Conservation (phyloP, 1,140 invertebrate species). For the Pseudomyrmex pallidus region DNA sequence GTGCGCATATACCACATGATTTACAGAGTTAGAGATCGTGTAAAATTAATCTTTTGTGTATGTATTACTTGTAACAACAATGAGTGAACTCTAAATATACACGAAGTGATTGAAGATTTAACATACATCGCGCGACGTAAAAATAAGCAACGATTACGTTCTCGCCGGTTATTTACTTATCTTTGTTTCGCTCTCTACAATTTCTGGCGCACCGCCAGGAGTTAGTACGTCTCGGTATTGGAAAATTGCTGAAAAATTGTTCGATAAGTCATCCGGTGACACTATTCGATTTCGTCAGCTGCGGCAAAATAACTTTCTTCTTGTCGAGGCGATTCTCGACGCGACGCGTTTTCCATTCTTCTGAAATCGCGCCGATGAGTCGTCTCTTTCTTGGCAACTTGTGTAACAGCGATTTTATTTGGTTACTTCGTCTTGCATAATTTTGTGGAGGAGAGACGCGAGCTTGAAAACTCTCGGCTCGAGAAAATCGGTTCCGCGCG, state of each 20-base stretch:
- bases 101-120: neutral
- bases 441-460: neutral
- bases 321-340: neutral
- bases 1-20: neutral
- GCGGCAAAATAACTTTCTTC: constrained; percentile 36
- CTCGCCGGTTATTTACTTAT: neutral
- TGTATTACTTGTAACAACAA: too few relatives aligned
- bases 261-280: neutral
- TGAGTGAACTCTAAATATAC: neutral
- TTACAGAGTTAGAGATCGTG: neutral
- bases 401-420: constrained; percentile 54
- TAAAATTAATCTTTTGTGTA: neutral
- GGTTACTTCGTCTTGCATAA: constrained; percentile 61
- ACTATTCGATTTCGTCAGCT: constrained; percentile 30
- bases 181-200: neutral
- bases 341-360: neutral
- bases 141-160: constrained; percentile 3
- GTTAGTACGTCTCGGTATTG: neutral
- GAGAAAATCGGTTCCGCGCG: neutral
- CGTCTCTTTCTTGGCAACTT: constrained; percentile 63
- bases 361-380: constrained; percentile 31
- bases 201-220: neutral
- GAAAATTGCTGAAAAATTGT: neutral
- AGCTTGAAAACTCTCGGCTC: constrained; percentile 23
- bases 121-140: neutral